These are phyloP conservation scores for rat (Rattus norvegicus) DNA, from an alignment of 2,113 vertebrate genomes.

Conservation along the genomic window GRCr8 NC_086039.1:76431501-76432000, in stretches of 20 bases:
- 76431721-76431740: slow-evolving; percentile 10
- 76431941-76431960: too few species aligned
- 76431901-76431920: background rate
- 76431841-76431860: background rate
- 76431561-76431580: slow-evolving; percentile 33
- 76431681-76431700: background rate
- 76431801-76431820: slow-evolving; percentile 6
- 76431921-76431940: background rate
- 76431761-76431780: background rate
- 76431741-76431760: background rate
- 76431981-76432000: slow-evolving; percentile 19
- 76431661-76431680: background rate
- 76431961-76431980: background rate
- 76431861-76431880: background rate
- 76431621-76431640: background rate
- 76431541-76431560: background rate
- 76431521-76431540: background rate
- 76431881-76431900: background rate
- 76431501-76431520: slow-evolving; percentile 10
- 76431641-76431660: slow-evolving; percentile 20
- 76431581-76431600: background rate
- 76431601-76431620: background rate
- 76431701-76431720: background rate
- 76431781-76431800: background rate
- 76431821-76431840: background rate